Base-by-base conservation (phyloP, 2,113 vertebrate genomes). In the Campylomormyrus numenius region DNA sequence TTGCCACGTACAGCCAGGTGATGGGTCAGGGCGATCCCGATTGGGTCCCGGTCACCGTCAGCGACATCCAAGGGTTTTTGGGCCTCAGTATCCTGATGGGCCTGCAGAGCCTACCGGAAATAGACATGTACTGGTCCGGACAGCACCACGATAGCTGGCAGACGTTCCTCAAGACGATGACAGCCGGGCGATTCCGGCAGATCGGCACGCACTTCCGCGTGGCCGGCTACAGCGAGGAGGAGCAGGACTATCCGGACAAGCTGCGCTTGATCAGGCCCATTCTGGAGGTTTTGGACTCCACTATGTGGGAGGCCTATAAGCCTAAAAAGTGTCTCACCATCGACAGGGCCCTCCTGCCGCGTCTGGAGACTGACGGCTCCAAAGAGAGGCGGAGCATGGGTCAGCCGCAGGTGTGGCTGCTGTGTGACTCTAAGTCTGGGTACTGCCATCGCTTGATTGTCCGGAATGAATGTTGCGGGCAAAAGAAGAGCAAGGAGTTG, bases 371-470 rank as follows among this genome's bases (percentile, higher is more conserved):
- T 42, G 94, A 91, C 10, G 53, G 74, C 11, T 24, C 83, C 52
- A 52, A 52, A 19, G 46, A 88, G 42, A 93, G 90, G 46, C 90
- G 83, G 4, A 85, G 42, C 1, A 93, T 88, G 74, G 91, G 89
- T 8, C 94, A 93, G 90, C 95, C 95, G 0, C 93, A 93, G 91
- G 94, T 96, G 35, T 96, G 96, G 96, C 94, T 96, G 46, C 93
- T 96, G 52, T 96, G 96, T 7, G 96, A 96, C 91, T 96, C 96
- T 39, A 96, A 96, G 90, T 96, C 96, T 0, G 96, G 96, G 13
- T 96, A 95, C 91, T 96, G 96, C 91, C 96, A 96, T 89, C 94
- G 94, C 24, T 58, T 96, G 66, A 92, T 93, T 84, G 92, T 96
- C 85, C 92, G 95, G 89, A 91, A 90, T n/a, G 77, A 80, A 70